A percentile compares a stretch with the other conserved stretches of the same genome.
Conservation (phyloP, 2,888 invertebrate species). For the Epinotia bilunana region DNA sequence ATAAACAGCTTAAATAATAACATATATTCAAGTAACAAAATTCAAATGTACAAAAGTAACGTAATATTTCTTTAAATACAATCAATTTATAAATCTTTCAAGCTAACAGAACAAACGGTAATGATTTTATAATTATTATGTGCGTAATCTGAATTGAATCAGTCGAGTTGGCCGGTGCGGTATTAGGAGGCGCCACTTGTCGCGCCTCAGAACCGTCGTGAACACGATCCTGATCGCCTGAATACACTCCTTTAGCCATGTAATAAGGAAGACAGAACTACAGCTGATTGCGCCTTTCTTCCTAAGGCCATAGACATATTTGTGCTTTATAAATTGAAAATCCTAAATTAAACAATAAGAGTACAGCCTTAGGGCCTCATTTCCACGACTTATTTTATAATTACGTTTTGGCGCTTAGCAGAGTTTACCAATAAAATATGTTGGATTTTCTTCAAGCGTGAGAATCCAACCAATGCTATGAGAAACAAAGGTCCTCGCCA, state of each 20-base stretch:
- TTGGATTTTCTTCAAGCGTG: background rate
- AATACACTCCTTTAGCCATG: conserved; percentile 2
- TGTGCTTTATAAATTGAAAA: conserved; percentile 28
- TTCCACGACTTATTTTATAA: background rate
- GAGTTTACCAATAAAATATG: background rate
- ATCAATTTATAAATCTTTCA: conserved; percentile 75
- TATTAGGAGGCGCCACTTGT: background rate
- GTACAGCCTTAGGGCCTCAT: conserved; percentile 13
- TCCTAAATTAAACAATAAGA: conserved; percentile 17
- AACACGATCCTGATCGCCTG: background rate
- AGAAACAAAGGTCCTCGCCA: background rate
- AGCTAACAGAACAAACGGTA: conserved; percentile 77
- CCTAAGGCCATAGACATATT: conserved; percentile 16
- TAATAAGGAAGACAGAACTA: conserved; percentile 19
- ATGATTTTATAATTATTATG: conserved; percentile 51
- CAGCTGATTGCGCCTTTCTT: conserved; percentile 9
- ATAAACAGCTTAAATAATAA: conserved; percentile 83
- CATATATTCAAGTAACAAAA: conserved; percentile 81
- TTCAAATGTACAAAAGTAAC: conserved; percentile 83
- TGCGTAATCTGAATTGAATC: conserved; percentile 24
- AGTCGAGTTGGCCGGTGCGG: conserved; percentile 18
- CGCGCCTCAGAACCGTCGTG: background rate
- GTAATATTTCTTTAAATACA: conserved; percentile 77
- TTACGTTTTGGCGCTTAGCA: background rate
- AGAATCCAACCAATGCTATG: conserved; percentile 1